Percentiles rank a stretch among this genome's conserved stretches.
Conservation (phyloP, 2,113 vertebrate genomes). For the Galeopterus variegatus region DNA sequence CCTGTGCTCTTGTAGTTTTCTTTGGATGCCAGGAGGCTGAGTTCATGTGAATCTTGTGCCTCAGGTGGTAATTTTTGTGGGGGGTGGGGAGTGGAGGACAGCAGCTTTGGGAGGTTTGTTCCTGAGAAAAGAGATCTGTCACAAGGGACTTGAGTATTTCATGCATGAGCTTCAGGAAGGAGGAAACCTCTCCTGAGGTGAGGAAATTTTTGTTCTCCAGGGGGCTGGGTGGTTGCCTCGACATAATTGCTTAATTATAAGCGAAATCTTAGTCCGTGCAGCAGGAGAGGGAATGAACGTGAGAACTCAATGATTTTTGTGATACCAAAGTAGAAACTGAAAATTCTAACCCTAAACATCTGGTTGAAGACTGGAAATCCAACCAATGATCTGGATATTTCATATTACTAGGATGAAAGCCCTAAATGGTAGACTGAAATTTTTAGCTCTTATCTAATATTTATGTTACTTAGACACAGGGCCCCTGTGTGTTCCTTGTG, state of each 20-base stretch:
- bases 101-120: constrained; percentile 41
- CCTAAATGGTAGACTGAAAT: background rate
- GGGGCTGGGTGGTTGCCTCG: background rate
- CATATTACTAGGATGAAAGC: background rate
- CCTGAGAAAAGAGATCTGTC: constrained; percentile 51
- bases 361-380: background rate
- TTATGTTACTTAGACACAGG: background rate
- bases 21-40: background rate
- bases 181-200: constrained; percentile 66
- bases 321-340: background rate
- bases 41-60: background rate
- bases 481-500: background rate
- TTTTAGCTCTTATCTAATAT: background rate
- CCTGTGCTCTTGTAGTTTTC: fast-evolving
- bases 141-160: background rate
- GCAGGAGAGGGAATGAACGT: background rate
- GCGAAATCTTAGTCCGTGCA: background rate
- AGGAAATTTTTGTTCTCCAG: constrained; percentile 28
- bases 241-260: constrained; percentile 45
- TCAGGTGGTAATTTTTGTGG: background rate
- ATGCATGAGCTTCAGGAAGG: constrained; percentile 32
- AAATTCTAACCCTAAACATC: background rate
- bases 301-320: background rate
- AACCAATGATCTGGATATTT: background rate
- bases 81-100: background rate